These are phyloP conservation scores for Marisa cornuarietis DNA, from an alignment of 1,140 invertebrate genomes.

Conservation along the genomic window DNA sequence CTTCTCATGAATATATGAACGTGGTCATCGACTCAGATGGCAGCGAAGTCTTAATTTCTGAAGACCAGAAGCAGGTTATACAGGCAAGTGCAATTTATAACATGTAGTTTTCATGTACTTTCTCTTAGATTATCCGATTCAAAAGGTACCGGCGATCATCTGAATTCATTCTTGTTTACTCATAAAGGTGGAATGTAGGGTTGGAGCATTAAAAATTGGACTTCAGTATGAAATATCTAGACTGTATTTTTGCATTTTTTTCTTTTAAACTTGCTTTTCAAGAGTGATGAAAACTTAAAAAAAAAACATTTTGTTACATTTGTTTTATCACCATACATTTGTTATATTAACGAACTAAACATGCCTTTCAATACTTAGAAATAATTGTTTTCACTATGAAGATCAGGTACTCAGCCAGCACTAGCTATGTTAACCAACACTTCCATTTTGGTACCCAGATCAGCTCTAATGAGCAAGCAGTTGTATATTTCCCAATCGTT, in stretches of 20 bases:
- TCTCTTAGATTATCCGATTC: no score
- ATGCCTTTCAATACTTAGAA: no score
- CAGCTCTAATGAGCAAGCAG: constrained; percentile 35
- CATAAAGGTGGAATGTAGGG: background rate
- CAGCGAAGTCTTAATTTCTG: background rate
- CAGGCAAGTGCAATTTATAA: background rate
- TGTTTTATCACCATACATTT: no score
- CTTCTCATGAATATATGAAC: background rate
- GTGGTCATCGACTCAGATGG: background rate
- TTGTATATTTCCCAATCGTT: constrained; percentile 52
- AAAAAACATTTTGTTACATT: no score
- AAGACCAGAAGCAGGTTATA: background rate
- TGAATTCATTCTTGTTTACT: background rate
- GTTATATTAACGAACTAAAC: no score
- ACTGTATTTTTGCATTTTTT: background rate
- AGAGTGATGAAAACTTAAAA: no score
- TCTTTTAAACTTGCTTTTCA: background rate
- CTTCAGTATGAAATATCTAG: background rate
- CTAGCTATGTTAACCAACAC: no score
- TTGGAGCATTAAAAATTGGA: background rate
- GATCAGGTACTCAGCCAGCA: no score
- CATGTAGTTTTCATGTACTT: background rate
- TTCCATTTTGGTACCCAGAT: constrained; percentile 23
- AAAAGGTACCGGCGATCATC: no score
- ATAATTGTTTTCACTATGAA: no score